Percentiles rank a stretch among this genome's conserved stretches.
Evolutionary conservation across 2,888 invertebrate species (phyloP).

Genomic region (Amphimallon solstitiale): DNA sequence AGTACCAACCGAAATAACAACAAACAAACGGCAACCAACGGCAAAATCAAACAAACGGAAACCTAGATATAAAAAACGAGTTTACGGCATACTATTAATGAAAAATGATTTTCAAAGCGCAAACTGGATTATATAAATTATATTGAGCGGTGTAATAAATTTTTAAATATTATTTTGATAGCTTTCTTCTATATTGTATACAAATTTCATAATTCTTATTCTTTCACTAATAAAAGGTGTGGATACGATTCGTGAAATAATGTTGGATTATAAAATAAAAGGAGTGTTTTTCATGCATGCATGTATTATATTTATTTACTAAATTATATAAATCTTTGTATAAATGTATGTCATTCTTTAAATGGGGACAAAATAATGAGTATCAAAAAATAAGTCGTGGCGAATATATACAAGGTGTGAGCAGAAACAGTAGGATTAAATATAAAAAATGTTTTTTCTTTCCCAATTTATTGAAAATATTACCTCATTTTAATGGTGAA

Average conservation of each 20-base stretch:
- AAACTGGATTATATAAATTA: constrained; percentile 8
- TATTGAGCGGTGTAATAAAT: constrained; percentile 1
- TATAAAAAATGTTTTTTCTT: too few species aligned
- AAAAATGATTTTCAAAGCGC: constrained; percentile 9
- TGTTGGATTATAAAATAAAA: background rate
- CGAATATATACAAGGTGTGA: too few species aligned
- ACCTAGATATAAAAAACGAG: background rate
- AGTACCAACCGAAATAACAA: background rate
- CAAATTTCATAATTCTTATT: constrained; percentile 11
- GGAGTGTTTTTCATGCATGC: too few species aligned
- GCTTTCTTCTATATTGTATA: background rate
- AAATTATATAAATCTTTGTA: too few species aligned
- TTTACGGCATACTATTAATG: background rate
- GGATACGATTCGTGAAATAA: background rate
- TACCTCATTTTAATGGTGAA: too few species aligned
- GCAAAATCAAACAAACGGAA: background rate
- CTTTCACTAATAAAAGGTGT: background rate
- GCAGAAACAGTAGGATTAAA: too few species aligned
- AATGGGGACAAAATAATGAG: too few species aligned
- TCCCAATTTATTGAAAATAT: too few species aligned
- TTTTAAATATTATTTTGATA: constrained; percentile 3
- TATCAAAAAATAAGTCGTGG: too few species aligned
- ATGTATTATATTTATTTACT: too few species aligned
- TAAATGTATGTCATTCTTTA: too few species aligned
- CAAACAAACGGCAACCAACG: constrained; percentile 2